A percentile compares a stretch with the other conserved stretches of the same genome.
Conservation (phyloP, 1,140 invertebrate genomes). For the Calephelis virginiensis region DNA sequence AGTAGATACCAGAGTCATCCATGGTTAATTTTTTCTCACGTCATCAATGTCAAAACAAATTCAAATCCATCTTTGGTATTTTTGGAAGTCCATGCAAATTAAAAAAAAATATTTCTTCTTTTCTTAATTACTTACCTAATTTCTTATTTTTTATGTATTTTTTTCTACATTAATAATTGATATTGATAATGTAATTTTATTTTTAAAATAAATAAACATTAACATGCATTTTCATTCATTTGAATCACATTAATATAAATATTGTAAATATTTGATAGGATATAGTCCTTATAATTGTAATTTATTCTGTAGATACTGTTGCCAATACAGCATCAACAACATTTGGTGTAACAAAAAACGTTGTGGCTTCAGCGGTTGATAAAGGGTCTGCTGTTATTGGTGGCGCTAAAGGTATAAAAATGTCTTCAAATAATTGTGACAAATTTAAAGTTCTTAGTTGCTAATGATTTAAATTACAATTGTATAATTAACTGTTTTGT, state of each 20-base stretch:
- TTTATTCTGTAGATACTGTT: constrained; percentile 24
- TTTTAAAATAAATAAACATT: background rate
- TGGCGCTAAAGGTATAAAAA: constrained; percentile 49
- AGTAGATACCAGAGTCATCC: too few relatives aligned
- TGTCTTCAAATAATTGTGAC: background rate
- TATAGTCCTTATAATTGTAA: background rate
- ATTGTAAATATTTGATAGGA: background rate
- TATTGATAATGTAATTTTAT: too few relatives aligned
- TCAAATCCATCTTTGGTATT: too few relatives aligned
- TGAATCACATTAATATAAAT: background rate
- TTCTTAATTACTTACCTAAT: too few relatives aligned
- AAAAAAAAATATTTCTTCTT: too few relatives aligned
- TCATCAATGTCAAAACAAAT: too few relatives aligned
- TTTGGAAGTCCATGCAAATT: too few relatives aligned
- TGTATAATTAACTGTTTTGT: background rate
- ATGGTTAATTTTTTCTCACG: too few relatives aligned
- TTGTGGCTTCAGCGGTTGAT: constrained; percentile 46
- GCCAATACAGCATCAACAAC: constrained; percentile 38
- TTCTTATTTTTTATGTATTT: too few relatives aligned
- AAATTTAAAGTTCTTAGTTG: constrained; percentile 13
- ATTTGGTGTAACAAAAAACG: constrained; percentile 56
- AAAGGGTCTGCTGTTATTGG: constrained; percentile 46
- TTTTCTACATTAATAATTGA: too few relatives aligned
- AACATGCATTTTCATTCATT: background rate
- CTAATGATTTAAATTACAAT: too few relatives aligned